These are phyloP conservation scores for Loripinus fragilis DNA, from an alignment of 2,888 invertebrate species.

Conservation along the genomic window DNA sequence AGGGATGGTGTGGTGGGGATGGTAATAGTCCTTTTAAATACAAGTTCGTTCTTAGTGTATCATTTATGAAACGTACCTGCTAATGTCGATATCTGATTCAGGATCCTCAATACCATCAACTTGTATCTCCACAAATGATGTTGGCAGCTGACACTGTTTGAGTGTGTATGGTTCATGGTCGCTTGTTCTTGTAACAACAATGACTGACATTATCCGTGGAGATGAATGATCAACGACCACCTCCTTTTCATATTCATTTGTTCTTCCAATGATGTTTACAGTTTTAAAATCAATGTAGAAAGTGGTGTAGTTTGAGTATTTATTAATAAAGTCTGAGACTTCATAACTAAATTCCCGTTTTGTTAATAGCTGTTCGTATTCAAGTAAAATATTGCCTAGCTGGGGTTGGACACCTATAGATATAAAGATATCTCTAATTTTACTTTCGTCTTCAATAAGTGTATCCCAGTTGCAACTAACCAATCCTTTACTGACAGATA, in stretches of 20 bases:
- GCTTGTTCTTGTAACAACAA: conserved; percentile 53
- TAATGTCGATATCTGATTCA: conserved; percentile 56
- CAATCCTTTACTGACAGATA: conserved; percentile 50
- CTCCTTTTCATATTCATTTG: conserved; percentile 35
- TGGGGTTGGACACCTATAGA: conserved; percentile 48
- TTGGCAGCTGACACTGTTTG: conserved; percentile 61
- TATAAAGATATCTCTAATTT: conserved; percentile 46
- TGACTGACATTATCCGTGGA: conserved; percentile 48
- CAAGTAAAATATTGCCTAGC: conserved; percentile 36
- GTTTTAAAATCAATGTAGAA: conserved; percentile 48
- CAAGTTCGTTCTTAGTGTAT: no score
- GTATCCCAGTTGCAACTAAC: conserved; percentile 58
- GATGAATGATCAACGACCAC: conserved; percentile 55
- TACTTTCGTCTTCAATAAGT: conserved; percentile 62
- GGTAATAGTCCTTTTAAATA: no score
- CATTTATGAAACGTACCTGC: conserved; percentile 33
- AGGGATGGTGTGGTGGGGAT: no score
- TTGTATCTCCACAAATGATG: conserved; percentile 52
- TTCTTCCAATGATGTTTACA: conserved; percentile 50
- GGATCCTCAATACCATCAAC: conserved; percentile 43
- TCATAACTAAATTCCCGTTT: conserved; percentile 35
- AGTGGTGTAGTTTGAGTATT: conserved; percentile 11
- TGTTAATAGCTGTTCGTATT: conserved; percentile 27
- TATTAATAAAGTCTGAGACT: conserved; percentile 21
- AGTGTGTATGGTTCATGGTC: background rate